A percentile compares a stretch with the other conserved stretches of the same genome.
These are phyloP conservation scores for Synergus laeviventris DNA, from an alignment of 2,888 invertebrate species.

Conservation along the genomic window DNA sequence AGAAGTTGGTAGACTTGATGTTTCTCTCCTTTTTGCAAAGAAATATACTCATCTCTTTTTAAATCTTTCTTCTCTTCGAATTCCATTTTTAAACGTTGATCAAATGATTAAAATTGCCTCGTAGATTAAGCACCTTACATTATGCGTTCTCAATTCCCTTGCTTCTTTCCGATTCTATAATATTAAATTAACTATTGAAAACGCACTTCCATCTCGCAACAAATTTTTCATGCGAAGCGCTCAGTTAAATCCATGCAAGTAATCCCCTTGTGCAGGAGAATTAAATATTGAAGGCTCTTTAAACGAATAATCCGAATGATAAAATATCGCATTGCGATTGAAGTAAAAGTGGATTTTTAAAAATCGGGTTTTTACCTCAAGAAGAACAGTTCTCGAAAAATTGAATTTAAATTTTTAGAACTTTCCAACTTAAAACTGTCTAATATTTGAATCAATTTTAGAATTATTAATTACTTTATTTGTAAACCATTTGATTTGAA, in stretches of 20 bases:
- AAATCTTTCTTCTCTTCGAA: too few species aligned
- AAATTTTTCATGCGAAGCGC: constrained; percentile 19
- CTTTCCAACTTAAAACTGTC: too few species aligned
- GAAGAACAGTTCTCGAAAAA: background rate
- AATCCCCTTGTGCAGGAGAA: constrained; percentile 31
- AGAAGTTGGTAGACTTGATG: background rate
- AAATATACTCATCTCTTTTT: too few species aligned
- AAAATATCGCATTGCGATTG: constrained; percentile 19
- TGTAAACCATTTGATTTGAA: too few species aligned
- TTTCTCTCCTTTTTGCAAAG: too few species aligned
- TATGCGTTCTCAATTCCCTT: too few species aligned
- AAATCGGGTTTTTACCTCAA: background rate
- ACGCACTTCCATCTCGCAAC: background rate
- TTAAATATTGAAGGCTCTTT: constrained; percentile 36
- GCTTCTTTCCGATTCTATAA: background rate
- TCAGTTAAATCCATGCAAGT: constrained; percentile 8
- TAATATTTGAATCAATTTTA: too few species aligned
- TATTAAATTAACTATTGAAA: background rate
- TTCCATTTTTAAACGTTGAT: too few species aligned
- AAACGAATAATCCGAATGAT: constrained; percentile 37
- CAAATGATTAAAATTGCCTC: too few species aligned
- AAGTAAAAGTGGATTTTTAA: constrained; percentile 9
- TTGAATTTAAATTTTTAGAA: background rate
- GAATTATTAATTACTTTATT: too few species aligned
- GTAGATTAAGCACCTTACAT: too few species aligned